A percentile compares a stretch with the other conserved stretches of the same genome.
Conservation (phyloP, 2,888 invertebrate genomes). For the Epirrita christyi region DNA sequence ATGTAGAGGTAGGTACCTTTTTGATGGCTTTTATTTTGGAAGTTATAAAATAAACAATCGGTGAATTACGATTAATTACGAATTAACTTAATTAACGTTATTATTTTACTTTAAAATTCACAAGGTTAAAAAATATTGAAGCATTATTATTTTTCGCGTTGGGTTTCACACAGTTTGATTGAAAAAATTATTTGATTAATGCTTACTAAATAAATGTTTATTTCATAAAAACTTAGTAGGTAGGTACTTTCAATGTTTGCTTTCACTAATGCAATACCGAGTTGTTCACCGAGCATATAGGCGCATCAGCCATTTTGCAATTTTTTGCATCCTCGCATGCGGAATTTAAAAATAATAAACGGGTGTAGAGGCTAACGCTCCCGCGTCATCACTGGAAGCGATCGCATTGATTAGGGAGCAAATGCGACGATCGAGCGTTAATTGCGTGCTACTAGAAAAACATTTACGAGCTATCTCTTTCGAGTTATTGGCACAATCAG, state of each 20-base stretch:
- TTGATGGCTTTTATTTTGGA: too few species aligned
- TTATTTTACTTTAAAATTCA: too few species aligned
- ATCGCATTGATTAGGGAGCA: constrained; percentile 22
- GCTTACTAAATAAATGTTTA: background rate
- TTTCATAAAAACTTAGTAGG: constrained; percentile 1
- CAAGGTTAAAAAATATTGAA: background rate
- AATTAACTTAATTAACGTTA: too few species aligned
- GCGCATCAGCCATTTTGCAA: constrained; percentile 37
- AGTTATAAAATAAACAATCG: too few species aligned
- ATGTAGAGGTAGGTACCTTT: constrained; percentile 28
- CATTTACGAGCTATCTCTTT: background rate
- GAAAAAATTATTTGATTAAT: background rate
- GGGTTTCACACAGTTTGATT: background rate
- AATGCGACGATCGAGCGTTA: constrained; percentile 21
- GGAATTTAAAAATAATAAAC: constrained; percentile 55
- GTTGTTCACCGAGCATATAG: constrained; percentile 29
- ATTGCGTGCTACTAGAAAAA: constrained; percentile 12
- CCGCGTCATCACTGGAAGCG: constrained; percentile 35
- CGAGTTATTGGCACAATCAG: too few species aligned
- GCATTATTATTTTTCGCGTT: background rate
- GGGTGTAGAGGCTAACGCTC: constrained; percentile 57
- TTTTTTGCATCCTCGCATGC: constrained; percentile 45
- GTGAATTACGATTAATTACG: too few species aligned
- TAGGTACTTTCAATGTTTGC: constrained; percentile 2
- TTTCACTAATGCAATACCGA: constrained; percentile 20